A percentile compares a stretch with the other conserved stretches of the same genome.
These are phyloP conservation scores for Phocoena phocoena DNA, from an alignment of 2,113 vertebrate species.

Conservation along the genomic window DNA sequence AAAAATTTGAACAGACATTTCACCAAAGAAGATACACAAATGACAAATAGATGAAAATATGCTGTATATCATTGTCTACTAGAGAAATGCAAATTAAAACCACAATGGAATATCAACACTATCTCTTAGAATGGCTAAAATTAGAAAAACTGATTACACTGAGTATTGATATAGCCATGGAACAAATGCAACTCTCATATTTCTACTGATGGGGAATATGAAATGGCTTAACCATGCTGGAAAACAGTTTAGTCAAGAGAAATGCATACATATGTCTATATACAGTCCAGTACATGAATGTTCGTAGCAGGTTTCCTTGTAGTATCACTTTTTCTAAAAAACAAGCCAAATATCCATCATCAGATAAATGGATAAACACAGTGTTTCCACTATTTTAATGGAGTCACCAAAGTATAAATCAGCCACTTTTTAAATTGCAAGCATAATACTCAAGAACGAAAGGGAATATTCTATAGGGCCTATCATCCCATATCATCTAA, in stretches of 20 bases:
- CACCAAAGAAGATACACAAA: not conserved
- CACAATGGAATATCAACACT: not conserved
- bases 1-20: not conserved
- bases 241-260: not conserved
- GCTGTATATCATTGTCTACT: no score
- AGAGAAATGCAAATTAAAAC: no score
- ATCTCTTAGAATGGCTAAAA: not conserved
- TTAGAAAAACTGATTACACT: not conserved
- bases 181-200: not conserved
- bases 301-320: not conserved
- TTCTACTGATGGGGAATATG: not conserved
- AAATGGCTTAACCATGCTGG: not conserved
- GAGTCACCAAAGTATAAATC: not conserved
- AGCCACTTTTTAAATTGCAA: not conserved
- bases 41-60: no score
- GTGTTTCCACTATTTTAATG: not conserved
- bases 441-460: not conserved
- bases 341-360: not conserved
- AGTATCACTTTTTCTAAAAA: not conserved
- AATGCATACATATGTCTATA: not conserved
- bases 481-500: not conserved
- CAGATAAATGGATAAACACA: not conserved
- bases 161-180: not conserved
- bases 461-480: not conserved
- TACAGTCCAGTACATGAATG: rapidly evolving